These are phyloP conservation scores for Bombus pyrosoma DNA, from an alignment of 1,140 invertebrate species.

Conservation along the genomic window DNA sequence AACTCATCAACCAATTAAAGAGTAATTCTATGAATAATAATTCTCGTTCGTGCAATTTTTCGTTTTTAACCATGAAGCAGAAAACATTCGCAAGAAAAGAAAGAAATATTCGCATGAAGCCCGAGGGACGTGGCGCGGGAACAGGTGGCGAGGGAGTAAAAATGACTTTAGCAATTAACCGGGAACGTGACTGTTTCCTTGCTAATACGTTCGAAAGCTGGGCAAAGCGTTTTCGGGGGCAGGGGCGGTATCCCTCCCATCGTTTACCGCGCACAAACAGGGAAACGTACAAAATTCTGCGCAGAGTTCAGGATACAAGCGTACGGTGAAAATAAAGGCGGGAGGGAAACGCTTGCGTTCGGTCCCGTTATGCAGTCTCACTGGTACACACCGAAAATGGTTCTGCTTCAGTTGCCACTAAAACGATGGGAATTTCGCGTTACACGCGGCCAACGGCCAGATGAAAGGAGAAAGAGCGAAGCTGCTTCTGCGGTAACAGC, in stretches of 20 bases:
- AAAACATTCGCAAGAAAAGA: not conserved
- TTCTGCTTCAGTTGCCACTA: constrained; percentile 72
- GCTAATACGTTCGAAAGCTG: constrained; percentile 6
- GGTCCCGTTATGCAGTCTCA: constrained; percentile 55
- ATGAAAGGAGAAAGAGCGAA: constrained; percentile 53
- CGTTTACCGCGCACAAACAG: not conserved
- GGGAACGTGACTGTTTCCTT: not conserved
- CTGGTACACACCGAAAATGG: constrained; percentile 75
- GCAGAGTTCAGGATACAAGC: constrained; percentile 1
- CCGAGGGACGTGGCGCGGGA: not conserved
- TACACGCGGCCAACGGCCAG: constrained; percentile 44
- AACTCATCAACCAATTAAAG: not conserved
- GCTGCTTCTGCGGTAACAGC: constrained; percentile 67
- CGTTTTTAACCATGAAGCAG: not conserved
- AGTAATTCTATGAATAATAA: too few species aligned
- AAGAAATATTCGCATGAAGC: not conserved
- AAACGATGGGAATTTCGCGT: constrained; percentile 78
- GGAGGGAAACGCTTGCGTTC: constrained; percentile 13
- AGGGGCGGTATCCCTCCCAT: not conserved
- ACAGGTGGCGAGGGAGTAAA: not conserved
- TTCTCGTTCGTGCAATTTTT: too few species aligned
- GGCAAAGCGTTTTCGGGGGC: too few species aligned
- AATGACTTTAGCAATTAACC: constrained; percentile 22
- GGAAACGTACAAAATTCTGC: constrained; percentile 22
- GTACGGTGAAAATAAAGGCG: not conserved